Conservation (phyloP, 2,797 vertebrate genomes). For the Borostomias antarcticus region DNA sequence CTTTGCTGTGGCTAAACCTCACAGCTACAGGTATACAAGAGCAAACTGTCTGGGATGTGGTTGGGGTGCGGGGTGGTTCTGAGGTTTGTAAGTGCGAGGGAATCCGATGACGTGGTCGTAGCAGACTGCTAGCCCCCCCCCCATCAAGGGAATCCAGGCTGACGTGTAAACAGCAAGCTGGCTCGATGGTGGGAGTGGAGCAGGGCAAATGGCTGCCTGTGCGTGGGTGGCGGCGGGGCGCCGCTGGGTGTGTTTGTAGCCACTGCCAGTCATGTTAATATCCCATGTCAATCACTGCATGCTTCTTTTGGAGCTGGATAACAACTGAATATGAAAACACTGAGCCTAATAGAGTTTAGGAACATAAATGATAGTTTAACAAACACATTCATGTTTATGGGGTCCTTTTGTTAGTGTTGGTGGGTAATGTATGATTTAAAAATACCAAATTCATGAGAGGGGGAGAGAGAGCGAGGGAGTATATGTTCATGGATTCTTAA, state of each 20-base stretch:
- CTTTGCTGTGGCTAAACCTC: not conserved
- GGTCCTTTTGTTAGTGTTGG: not conserved
- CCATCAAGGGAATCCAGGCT: constrained; percentile 53
- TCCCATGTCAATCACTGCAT: constrained; percentile 52
- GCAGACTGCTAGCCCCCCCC: constrained; percentile 30
- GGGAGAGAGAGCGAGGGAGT: not conserved
- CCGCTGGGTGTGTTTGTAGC: constrained; percentile 62
- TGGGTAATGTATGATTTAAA: not conserved
- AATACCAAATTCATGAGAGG: not conserved
- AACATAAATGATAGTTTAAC: not conserved
- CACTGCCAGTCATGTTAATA: constrained; percentile 61
- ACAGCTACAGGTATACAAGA: not conserved
- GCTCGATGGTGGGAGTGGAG: constrained; percentile 43
- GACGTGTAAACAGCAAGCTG: constrained; percentile 53
- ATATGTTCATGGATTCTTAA: constrained; percentile 50
- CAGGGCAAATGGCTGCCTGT: constrained; percentile 46
- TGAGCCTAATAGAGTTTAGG: too few species aligned
- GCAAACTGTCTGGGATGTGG: not conserved
- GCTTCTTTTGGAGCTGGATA: constrained; percentile 26
- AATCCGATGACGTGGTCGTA: constrained; percentile 33
- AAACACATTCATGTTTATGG: not conserved
- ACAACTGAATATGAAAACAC: not conserved
- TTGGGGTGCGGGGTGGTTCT: not conserved
- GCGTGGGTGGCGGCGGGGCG: constrained; percentile 49
- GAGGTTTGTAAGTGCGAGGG: not conserved